These are phyloP conservation scores for Drosophila rhopaloa DNA, from an alignment of 1,140 invertebrate species.

Conservation along the genomic window DNA sequence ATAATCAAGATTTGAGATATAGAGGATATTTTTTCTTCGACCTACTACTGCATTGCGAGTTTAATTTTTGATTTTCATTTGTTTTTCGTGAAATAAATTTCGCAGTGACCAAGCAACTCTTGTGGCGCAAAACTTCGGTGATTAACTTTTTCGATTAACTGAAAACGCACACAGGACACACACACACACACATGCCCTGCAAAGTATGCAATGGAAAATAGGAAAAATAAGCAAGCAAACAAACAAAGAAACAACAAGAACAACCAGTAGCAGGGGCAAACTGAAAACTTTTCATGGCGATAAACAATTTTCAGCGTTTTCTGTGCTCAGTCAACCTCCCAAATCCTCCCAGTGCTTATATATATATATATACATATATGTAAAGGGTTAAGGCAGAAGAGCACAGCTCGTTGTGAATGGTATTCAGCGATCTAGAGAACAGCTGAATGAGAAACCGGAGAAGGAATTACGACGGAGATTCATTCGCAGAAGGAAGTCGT, in stretches of 20 bases:
- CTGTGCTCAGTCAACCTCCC: conserved; percentile 4
- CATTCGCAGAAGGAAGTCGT: no score
- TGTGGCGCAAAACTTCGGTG: conserved; percentile 70
- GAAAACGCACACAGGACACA: conserved; percentile 65
- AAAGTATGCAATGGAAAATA: conserved; percentile 60
- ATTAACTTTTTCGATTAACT: conserved; percentile 82
- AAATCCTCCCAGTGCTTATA: neutral
- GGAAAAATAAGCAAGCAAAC: conserved; percentile 51
- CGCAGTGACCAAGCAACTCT: conserved; percentile 59
- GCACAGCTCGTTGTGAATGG: no score
- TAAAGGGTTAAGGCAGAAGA: no score
- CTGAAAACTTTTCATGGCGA: conserved; percentile 70
- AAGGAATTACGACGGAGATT: no score
- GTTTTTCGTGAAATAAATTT: conserved; percentile 46
- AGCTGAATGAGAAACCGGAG: no score
- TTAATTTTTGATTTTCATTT: conserved; percentile 16
- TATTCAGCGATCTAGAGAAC: no score
- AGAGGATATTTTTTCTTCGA: neutral
- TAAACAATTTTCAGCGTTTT: conserved; percentile 75
- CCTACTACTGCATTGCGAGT: neutral
- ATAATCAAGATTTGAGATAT: no score
- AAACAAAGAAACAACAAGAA: conserved; percentile 30
- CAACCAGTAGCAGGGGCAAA: conserved; percentile 35
- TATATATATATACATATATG: conserved; percentile 10
- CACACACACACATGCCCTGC: conserved; percentile 15